Evolutionary conservation across 2,797 vertebrate species (phyloP), one percentile per base, ranked within the genome.

Genomic region (Craterocephalus amniculus): DNA sequence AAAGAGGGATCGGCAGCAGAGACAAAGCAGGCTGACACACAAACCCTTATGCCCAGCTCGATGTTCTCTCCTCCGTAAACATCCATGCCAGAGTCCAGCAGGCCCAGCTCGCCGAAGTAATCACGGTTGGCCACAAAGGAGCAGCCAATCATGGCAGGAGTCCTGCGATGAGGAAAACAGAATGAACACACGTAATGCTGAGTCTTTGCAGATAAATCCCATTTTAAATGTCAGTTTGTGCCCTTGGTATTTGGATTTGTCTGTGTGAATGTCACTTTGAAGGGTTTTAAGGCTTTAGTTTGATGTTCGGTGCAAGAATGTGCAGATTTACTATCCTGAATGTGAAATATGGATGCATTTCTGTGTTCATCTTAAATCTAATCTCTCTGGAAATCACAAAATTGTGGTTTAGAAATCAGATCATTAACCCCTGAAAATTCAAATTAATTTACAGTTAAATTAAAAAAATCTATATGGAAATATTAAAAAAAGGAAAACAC

Each of bases 61-160:
- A 99, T 97, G 79, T 99, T 99, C 90, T 99, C 98, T 70, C 98
- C 98, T 60, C 98, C 98, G 0, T 99, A 99, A 52, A 99, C 97
- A 10, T 99, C 97, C 98, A 99, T 99, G 63, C 97, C 98, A 0
- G 96, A 95, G 88, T 99, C 98, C 1, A 99, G 93, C 32, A 99
- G 94, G 6, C 98, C 98, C 0, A 99, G 94, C 79, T 99, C 95
- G 43, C 96, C 97, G 8, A 99, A 99, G 90, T 97, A 99, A 13
- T 94, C 92, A 4, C 97, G 95, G 88, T 98, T 93, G 68, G 94
- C 96, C 77, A 99, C 97, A 13, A 99, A 99, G 0, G 98, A 99
- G 90, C 98, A 99, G 79, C 98, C 98, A 1, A 99, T 99, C 97
- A 99, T 99, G 6, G 98, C 97, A 0, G 98, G 98, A 0, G 96